These are phyloP conservation scores for Hydrozoanthus gracilis DNA, from an alignment of 92 coral and sea anemone genomes.

Conservation along the genomic window DNA sequence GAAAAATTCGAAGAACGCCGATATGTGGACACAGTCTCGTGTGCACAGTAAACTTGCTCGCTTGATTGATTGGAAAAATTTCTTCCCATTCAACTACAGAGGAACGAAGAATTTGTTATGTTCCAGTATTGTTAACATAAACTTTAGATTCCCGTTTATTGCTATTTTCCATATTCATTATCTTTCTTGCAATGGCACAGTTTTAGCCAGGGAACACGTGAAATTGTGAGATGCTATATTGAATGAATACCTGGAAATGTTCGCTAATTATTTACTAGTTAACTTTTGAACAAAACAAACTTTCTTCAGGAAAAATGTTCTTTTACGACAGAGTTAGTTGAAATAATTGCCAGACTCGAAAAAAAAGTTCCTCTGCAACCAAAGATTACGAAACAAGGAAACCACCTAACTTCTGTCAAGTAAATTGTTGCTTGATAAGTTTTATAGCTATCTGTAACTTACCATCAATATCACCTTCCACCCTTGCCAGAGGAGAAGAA, in stretches of 20 bases:
- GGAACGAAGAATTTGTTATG: not conserved
- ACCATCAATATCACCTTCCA: slow-evolving; percentile 94
- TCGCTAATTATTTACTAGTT: too few species aligned
- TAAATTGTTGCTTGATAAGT: too few species aligned
- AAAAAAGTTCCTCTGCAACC: too few species aligned
- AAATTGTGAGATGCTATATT: too few species aligned
- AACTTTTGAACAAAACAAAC: not conserved
- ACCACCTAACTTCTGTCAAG: too few species aligned
- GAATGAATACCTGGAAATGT: too few species aligned
- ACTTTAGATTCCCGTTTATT: not conserved
- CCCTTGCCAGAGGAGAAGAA: slow-evolving; percentile 81
- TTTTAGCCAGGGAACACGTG: too few species aligned
- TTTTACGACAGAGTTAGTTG: too few species aligned
- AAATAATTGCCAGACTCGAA: too few species aligned
- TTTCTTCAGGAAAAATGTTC: not conserved
- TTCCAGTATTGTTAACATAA: not conserved
- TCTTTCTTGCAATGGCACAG: too few species aligned
- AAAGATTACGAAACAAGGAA: too few species aligned
- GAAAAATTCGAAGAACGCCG: slow-evolving; percentile 94
- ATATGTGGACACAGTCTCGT: slow-evolving; percentile 84
- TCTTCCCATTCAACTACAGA: slow-evolving; percentile 95
- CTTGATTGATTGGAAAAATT: slow-evolving; percentile 82
- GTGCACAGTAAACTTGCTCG: slow-evolving; percentile 82
- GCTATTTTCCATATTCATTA: too few species aligned
- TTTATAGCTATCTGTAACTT: not conserved